Evolutionary conservation across 2,113 vertebrate genomes (phyloP).

Genomic region (Zosterops hypoxanthus): DNA sequence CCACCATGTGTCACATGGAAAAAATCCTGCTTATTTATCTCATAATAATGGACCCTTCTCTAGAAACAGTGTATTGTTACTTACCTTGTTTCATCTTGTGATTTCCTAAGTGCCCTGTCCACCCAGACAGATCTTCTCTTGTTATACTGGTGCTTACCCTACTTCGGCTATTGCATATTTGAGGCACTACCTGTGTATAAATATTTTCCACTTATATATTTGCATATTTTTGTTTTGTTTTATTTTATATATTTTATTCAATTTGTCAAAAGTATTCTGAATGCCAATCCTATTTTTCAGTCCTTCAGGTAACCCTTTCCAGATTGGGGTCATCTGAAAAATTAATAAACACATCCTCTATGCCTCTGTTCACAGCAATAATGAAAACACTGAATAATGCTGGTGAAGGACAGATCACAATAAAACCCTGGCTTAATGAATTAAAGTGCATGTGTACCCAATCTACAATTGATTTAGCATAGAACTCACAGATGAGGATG

Average conservation of each 20-base stretch:
- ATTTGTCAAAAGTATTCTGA: background rate
- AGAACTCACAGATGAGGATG: background rate
- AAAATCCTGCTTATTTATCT: background rate
- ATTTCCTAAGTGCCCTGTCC: background rate
- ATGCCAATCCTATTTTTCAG: background rate
- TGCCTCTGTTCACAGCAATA: background rate
- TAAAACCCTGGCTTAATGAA: background rate
- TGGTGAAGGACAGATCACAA: background rate
- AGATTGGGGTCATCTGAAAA: background rate
- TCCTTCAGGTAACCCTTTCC: background rate
- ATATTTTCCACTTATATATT: background rate
- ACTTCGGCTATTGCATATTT: background rate
- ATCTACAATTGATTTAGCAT: background rate
- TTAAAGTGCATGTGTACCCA: background rate
- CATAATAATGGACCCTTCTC: background rate
- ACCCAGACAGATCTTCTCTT: background rate
- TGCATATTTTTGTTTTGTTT: background rate
- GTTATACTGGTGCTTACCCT: background rate
- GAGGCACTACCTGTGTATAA: background rate
- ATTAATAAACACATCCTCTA: background rate
- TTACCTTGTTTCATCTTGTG: background rate
- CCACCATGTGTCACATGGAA: background rate
- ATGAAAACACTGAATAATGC: background rate
- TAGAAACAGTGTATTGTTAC: background rate
- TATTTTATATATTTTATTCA: background rate